Conservation (phyloP, 2,113 vertebrate genomes). For the Brachypodius melanocephalos region DNA sequence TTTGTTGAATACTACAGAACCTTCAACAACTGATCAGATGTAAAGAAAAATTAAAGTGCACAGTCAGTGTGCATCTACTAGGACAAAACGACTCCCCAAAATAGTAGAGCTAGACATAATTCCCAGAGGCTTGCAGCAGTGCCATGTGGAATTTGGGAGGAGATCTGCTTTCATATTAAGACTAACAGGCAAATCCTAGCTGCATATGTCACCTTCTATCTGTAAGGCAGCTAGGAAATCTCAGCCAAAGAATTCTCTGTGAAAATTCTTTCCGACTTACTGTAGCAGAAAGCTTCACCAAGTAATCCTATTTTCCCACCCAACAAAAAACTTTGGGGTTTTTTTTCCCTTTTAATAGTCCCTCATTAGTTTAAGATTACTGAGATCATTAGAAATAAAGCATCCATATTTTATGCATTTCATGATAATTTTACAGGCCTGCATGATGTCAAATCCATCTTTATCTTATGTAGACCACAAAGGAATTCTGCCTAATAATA, state of each 20-base stretch:
- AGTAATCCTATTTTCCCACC: not conserved
- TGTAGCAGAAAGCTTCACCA: not conserved
- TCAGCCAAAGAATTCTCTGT: not conserved
- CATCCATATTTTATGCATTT: not conserved
- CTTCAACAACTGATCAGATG: not conserved
- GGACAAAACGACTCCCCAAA: not conserved
- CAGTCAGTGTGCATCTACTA: not conserved
- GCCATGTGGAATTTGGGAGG: not conserved
- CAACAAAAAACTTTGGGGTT: not conserved
- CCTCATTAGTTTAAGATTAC: not conserved
- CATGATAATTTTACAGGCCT: not conserved
- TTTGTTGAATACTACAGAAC: not conserved
- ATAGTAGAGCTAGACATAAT: not conserved
- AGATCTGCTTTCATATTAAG: not conserved
- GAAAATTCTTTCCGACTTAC: slow-evolving; percentile 31
- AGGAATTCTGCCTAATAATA: not conserved
- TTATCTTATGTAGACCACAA: not conserved
- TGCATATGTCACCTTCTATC: not conserved
- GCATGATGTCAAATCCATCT: not conserved
- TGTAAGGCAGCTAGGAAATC: not conserved
- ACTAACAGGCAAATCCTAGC: not conserved
- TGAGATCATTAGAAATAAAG: not conserved
- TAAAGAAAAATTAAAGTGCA: slow-evolving; percentile 4
- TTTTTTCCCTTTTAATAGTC: not conserved
- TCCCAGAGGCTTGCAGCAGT: not conserved